Base-by-base conservation (phyloP, 2,113 vertebrate genomes). In the Promerops cafer region DNA sequence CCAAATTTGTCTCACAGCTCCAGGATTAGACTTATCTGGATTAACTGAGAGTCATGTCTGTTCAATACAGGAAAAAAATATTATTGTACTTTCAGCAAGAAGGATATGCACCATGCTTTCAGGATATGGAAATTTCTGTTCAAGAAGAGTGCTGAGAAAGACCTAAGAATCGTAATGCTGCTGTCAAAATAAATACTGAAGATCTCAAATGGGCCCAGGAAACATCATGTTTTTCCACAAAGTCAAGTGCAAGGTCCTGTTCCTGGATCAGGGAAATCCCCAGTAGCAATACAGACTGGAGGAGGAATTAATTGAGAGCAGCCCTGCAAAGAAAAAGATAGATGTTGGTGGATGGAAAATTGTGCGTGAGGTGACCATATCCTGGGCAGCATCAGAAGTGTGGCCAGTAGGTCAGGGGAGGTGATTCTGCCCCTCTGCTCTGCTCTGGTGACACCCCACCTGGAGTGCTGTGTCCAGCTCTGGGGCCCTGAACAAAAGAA, bases 341-440 rank as follows among this genome's bases (percentile, higher is more conserved):
- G 39, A 10, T 40, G 15, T 1, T 65, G 27, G 21, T 53, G 18
- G 13, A 50, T 54, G 35, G 60, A 71, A 82, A 65, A 20, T 19
- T 6, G 2, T 12, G 1, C 27, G 1, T 39, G 33, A 35, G 10
- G 10, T 2, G 0, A 14, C 33, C 7, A 2, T 60, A n/a, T 60
- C 35, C 31, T 39, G 28, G 69, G 20, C 49, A 53, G 44, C 20
- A 28, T 59, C 20, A 23, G 40, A 20, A 61, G 5, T 1, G 9
- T 70, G 79, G 10, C 37, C 39, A 10, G 39, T 17, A 50, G 31
- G 52, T 83, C 16, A 4, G 21, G 40, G 17, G 24, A 54, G 17
- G 5, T n/a, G 40, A n/a, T 69, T 68, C 35, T 59, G 11, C 26
- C 11, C 1, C 9, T 57, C 37, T 79, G 4, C 33, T 56, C 6